Evolutionary conservation across 2,113 vertebrate species (phyloP).

Genomic region (Pygoscelis antarcticus): DNA sequence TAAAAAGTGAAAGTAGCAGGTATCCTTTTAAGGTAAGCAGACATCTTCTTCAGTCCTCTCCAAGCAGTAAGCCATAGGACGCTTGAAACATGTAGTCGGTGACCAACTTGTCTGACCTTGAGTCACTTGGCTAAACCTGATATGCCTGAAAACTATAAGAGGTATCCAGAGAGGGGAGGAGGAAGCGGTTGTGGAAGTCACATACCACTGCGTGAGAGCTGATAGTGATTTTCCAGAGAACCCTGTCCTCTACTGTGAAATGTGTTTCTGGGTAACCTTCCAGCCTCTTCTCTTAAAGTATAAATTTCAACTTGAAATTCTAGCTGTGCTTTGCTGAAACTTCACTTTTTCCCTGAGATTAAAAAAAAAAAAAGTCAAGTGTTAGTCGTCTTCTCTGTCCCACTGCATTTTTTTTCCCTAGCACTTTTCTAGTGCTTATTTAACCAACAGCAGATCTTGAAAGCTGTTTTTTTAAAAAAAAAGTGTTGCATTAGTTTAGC

Average conservation of each 20-base stretch:
- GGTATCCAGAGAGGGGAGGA: background rate
- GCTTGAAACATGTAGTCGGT: background rate
- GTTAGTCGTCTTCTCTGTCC: background rate
- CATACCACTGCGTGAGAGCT: fast-evolving
- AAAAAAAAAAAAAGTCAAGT: background rate
- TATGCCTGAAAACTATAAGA: background rate
- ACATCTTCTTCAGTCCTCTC: background rate
- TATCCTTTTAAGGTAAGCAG: constrained; percentile 92
- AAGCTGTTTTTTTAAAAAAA: background rate
- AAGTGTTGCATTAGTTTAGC: background rate
- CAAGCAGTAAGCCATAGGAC: no score
- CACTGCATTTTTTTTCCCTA: background rate
- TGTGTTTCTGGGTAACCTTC: background rate
- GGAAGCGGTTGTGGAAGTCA: fast-evolving
- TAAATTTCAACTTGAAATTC: background rate
- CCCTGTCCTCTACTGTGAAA: background rate
- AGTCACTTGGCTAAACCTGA: background rate
- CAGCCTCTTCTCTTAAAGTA: background rate
- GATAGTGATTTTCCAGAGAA: background rate
- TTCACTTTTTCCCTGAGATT: background rate
- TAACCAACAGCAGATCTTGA: background rate
- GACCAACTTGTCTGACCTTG: background rate
- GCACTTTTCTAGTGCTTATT: background rate
- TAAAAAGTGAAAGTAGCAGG: constrained; percentile 85
- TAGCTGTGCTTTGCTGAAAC: background rate